phyloP scores from a whole-genome alignment of 2,888 invertebrate species.

The Pyrrhia umbra region DNA sequence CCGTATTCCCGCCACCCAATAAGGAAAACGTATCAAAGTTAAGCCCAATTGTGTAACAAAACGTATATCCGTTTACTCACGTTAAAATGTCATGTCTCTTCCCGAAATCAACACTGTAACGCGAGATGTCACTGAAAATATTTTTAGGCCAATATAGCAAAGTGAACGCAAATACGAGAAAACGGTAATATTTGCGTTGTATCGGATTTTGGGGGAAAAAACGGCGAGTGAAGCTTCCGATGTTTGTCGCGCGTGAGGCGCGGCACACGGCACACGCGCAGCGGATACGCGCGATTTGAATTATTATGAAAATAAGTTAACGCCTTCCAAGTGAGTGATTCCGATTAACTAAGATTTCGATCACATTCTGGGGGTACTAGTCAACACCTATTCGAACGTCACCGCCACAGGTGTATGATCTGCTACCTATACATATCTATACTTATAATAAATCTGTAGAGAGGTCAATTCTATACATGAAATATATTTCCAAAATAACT shows the following conservation, averaged over 20 bases:
- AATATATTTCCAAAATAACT: no score
- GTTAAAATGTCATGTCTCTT: conserved; percentile 49
- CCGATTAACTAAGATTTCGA: no score
- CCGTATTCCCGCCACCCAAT: conserved; percentile 38
- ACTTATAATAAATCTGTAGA: no score
- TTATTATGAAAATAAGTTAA: background rate
- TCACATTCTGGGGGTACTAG: no score
- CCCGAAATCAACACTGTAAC: conserved; percentile 70
- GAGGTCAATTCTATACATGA: no score
- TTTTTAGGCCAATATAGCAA: conserved; percentile 78
- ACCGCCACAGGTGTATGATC: no score
- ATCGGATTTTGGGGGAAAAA: conserved; percentile 70
- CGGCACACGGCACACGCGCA: conserved; percentile 12
- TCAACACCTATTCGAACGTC: no score
- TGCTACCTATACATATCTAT: no score
- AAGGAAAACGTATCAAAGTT: conserved; percentile 61
- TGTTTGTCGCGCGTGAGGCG: conserved; percentile 60
- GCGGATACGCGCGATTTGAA: conserved; percentile 19
- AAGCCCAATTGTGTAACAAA: conserved; percentile 57
- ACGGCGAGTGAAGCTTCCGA: conserved; percentile 60
- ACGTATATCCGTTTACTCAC: conserved; percentile 50
- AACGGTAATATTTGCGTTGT: conserved; percentile 76
- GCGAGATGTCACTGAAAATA: conserved; percentile 70
- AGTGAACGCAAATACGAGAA: conserved; percentile 84
- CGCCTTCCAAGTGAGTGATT: no score